A percentile compares a stretch with the other conserved stretches of the same genome.
These are phyloP conservation scores for Dromococcyx pavoninus DNA, from an alignment of 2,797 vertebrate species.

Conservation along the genomic window DNA sequence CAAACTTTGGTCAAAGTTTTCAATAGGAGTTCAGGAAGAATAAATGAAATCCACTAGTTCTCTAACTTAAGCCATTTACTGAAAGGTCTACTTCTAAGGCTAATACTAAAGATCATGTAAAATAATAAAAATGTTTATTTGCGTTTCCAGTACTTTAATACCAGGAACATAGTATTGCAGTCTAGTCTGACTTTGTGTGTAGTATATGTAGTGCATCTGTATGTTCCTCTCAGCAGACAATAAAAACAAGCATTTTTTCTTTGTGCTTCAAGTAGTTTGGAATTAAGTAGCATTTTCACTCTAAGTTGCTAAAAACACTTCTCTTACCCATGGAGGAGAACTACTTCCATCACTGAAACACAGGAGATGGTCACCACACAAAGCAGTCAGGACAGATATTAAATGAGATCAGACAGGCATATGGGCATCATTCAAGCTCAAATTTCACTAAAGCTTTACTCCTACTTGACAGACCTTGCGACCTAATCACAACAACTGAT, in stretches of 20 bases:
- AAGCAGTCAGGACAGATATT: neutral
- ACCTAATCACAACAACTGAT: neutral
- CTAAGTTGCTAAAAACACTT: neutral
- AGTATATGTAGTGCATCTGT: neutral
- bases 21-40: neutral
- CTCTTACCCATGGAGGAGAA: neutral
- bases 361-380: neutral
- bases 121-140: neutral
- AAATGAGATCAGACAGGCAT: neutral
- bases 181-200: neutral
- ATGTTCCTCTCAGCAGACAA: neutral
- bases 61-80: neutral
- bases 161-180: neutral
- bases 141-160: neutral
- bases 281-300: neutral
- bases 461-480: neutral
- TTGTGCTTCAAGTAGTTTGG: neutral
- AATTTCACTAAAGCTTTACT: neutral
- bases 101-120: neutral
- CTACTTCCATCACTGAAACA: neutral
- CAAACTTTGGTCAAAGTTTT: neutral
- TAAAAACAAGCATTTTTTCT: neutral
- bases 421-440: neutral
- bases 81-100: neutral
- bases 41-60: neutral